phyloP scores from a whole-genome alignment of 2,888 invertebrate genomes.

The Suillia variegata region DNA sequence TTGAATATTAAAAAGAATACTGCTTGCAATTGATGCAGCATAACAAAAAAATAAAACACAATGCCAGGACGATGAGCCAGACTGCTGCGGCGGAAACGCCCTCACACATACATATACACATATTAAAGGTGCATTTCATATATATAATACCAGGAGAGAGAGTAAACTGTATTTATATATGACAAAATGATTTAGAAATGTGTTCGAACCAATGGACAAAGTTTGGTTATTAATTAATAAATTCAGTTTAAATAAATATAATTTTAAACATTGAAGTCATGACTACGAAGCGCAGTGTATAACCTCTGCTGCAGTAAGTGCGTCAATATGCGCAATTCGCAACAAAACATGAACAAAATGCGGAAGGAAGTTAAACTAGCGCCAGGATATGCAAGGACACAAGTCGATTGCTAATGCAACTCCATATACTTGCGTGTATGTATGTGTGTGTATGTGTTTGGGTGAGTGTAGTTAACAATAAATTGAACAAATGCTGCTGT shows the following conservation, averaged over 20 bases:
- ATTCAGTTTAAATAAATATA: too few species aligned
- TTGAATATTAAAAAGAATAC: not conserved
- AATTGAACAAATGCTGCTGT: constrained; percentile 8
- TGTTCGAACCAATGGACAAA: too few species aligned
- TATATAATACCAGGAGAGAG: too few species aligned
- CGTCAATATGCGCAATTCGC: not conserved
- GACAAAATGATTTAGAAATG: too few species aligned
- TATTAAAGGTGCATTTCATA: not conserved
- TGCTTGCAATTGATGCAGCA: not conserved
- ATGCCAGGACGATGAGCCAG: not conserved
- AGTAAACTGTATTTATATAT: too few species aligned
- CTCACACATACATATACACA: not conserved
- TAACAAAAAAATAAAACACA: not conserved
- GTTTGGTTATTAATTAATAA: too few species aligned
- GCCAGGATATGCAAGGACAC: not conserved
- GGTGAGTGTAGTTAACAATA: constrained; percentile 19
- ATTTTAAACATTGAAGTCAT: too few species aligned
- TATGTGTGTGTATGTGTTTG: constrained; percentile 12
- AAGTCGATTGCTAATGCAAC: not conserved
- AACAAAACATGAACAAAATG: not conserved
- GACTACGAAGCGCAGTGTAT: too few species aligned
- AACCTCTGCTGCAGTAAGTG: too few species aligned
- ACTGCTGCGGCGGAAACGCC: not conserved
- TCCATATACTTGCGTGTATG: not conserved
- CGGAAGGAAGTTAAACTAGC: not conserved